Percentiles rank a stretch among this genome's conserved stretches.
Evolutionary conservation across 2,113 vertebrate genomes (phyloP).

Genomic region (Odocoileus hemionus): DNA sequence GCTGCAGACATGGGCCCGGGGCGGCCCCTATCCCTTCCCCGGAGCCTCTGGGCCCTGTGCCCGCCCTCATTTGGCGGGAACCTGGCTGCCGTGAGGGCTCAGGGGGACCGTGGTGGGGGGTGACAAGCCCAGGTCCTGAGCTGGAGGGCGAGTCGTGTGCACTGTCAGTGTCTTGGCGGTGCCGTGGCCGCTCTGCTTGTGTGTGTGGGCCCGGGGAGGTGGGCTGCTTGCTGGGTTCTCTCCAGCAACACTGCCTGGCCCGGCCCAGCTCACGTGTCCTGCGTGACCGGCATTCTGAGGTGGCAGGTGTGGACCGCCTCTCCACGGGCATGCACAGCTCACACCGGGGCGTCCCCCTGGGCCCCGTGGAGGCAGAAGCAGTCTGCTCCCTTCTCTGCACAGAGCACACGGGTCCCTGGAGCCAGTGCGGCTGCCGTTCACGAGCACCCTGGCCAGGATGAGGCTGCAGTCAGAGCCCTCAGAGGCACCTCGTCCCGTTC

Average conservation of each 20-base stretch:
- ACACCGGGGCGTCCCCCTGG: background rate
- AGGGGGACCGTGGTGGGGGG: too few species aligned
- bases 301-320: background rate
- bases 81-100: too few species aligned
- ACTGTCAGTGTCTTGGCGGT: background rate
- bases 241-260: background rate
- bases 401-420: background rate
- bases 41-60: background rate
- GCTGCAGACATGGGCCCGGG: background rate
- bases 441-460: rapidly evolving
- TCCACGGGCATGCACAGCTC: background rate
- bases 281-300: rapidly evolving
- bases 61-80: background rate
- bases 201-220: background rate
- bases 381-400: background rate
- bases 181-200: too few species aligned
- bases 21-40: background rate
- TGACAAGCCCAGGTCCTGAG: background rate
- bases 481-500: background rate
- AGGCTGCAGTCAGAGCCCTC: background rate
- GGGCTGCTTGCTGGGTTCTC: background rate
- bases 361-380: background rate
- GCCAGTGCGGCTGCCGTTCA: too few species aligned
- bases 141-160: background rate
- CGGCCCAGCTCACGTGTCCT: background rate